Evolutionary conservation across 2,113 vertebrate genomes (phyloP), one percentile per base, ranked within the genome.

Genomic region (Ophiodon elongatus): DNA sequence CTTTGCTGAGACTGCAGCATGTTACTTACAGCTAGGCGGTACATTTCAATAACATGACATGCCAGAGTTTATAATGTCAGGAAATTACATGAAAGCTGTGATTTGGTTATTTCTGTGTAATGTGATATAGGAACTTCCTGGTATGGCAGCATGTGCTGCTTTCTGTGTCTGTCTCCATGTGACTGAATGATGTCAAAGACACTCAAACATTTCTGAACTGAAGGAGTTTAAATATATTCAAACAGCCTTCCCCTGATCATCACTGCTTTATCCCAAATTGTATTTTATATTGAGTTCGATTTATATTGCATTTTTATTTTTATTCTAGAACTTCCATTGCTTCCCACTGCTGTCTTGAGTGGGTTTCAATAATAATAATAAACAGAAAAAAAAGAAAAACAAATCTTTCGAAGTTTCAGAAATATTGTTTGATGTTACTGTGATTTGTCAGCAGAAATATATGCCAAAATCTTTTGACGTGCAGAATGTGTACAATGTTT

Each of bases 1-100:
- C 33, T 70, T 64, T 85, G 66, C 52, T 79, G 71, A 76, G 68
- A n/a, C 45, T 43, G 82, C 64, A 78, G 15, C 13, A 11, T 72
- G 37, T 81, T 23, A 41, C 67, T 74, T 63, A 66, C n/a, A 39
- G 27, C 47, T 19, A 9, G n/a, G 1, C 5, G 2, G 23, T 8
- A 13, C 23, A 25, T 66, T 76, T 67, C 54, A 64, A 37, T 72
- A 67, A 82, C 31, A 63, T 65, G 19, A 45, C 43, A 41, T 73
- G 56, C 17, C 56, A 39, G 35, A 59, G 35, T 79, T 76, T 60
- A 59, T 80, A 33, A 45, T 59, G 50, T 68, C 27, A 73, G 23
- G 31, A 37, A 66, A 57, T 76, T 25, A 33, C 15, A 23, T 45
- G 50, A 76, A 76, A 37, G 8, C 62, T 85, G 57, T 72, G 6